Evolutionary conservation across 2,888 invertebrate genomes (phyloP).

Genomic region (Athalia rosae): DNA sequence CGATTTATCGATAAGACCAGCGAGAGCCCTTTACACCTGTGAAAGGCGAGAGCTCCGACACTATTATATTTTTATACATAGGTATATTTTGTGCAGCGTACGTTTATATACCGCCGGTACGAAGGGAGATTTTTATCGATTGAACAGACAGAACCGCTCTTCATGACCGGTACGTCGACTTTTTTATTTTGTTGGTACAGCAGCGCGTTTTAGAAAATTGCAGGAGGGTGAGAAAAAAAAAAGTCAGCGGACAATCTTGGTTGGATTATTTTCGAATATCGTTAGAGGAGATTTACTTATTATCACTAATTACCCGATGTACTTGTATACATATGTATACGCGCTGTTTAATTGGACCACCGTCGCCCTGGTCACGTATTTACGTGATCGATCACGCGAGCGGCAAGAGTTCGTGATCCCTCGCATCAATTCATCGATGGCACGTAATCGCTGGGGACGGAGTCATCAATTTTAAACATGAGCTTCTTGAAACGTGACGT

Average conservation of each 20-base stretch:
- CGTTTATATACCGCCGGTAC: no score
- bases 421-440: constrained; percentile 61
- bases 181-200: no score
- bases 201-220: no score
- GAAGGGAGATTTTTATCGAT: no score
- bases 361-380: constrained; percentile 44
- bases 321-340: background rate
- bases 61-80: constrained; percentile 16
- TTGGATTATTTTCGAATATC: no score
- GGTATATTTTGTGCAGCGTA: no score
- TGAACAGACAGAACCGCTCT: no score
- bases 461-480: constrained; percentile 34
- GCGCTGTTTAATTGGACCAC: constrained; percentile 18
- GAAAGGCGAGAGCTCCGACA: constrained; percentile 25
- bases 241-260: no score
- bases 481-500: constrained; percentile 33
- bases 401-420: constrained; percentile 60
- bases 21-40: constrained; percentile 54
- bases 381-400: constrained; percentile 48
- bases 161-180: no score
- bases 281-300: background rate
- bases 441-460: constrained; percentile 52
- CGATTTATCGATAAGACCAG: constrained; percentile 58
- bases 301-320: constrained; percentile 34
- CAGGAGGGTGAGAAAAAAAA: no score